Evolutionary conservation across 1,140 invertebrate genomes (phyloP).

Genomic region (Zophobas atratus): DNA sequence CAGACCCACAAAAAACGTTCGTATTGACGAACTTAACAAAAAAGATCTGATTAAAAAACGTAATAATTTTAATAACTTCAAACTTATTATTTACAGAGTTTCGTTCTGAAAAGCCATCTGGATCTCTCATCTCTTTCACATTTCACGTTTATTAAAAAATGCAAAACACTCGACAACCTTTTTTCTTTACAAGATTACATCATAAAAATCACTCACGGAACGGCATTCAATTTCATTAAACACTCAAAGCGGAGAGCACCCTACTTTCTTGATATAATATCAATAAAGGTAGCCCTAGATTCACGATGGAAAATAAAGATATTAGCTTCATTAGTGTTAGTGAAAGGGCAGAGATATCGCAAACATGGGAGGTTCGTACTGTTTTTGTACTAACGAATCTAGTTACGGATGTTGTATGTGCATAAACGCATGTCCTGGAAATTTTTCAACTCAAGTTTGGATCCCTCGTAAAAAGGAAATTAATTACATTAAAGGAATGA

Average conservation of each 20-base stretch:
- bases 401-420: background rate
- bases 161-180: background rate
- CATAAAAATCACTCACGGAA: slow-evolving; percentile 39
- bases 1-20: too few species aligned
- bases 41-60: too few species aligned
- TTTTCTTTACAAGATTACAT: slow-evolving; percentile 19
- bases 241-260: slow-evolving; percentile 37
- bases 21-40: too few species aligned
- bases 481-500: too few species aligned
- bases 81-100: too few species aligned
- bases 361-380: slow-evolving; percentile 14
- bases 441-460: too few species aligned
- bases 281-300: slow-evolving; percentile 28
- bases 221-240: slow-evolving; percentile 42
- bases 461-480: too few species aligned
- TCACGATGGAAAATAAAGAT: slow-evolving; percentile 39
- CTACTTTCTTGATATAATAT: slow-evolving; percentile 37
- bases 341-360: slow-evolving; percentile 40
- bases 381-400: slow-evolving; percentile 22
- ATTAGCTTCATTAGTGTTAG: slow-evolving; percentile 45
- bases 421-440: too few species aligned
- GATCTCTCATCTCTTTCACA: too few species aligned
- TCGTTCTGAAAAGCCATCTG: too few species aligned
- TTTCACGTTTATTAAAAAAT: slow-evolving; percentile 11
- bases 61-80: too few species aligned